phyloP scores from a whole-genome alignment of 2,797 vertebrate species.

The Coranthus polyacanthus region DNA sequence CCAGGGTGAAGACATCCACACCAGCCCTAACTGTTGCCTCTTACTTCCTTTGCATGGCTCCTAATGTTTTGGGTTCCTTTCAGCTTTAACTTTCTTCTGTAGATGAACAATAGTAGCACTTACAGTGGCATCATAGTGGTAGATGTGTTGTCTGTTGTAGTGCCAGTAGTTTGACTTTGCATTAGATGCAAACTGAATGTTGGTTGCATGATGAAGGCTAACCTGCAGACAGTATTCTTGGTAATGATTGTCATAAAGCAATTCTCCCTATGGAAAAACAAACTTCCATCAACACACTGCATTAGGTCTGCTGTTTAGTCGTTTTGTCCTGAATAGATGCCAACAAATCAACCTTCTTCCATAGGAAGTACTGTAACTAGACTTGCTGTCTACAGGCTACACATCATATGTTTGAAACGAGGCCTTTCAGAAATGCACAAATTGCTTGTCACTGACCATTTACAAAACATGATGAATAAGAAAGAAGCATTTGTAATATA shows the following conservation, averaged over 20 bases:
- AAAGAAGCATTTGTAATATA: constrained; percentile 39
- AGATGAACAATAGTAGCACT: constrained; percentile 67
- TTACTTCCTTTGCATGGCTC: constrained; percentile 88
- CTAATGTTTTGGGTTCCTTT: constrained; percentile 82
- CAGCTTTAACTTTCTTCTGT: constrained; percentile 77
- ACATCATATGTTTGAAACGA: constrained; percentile 85
- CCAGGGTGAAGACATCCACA: constrained; percentile 81
- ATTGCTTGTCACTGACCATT: constrained; percentile 38
- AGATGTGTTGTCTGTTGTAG: constrained; percentile 74
- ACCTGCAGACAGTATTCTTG: constrained; percentile 87
- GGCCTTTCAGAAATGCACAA: constrained; percentile 82
- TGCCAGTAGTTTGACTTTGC: constrained; percentile 79
- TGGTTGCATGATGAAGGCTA: constrained; percentile 86
- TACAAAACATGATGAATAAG: constrained; percentile 30
- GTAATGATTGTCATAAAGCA: constrained; percentile 57
- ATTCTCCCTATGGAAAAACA: constrained; percentile 66
- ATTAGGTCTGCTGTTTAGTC: constrained; percentile 58
- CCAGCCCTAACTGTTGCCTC: constrained; percentile 82
- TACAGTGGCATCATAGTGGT: constrained; percentile 71
- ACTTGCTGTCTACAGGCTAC: constrained; percentile 88
- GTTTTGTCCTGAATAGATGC: constrained; percentile 46
- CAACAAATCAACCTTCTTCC: constrained; percentile 60
- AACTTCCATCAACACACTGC: constrained; percentile 54
- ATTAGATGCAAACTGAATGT: constrained; percentile 84
- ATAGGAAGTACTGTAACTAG: constrained; percentile 67